Evolutionary conservation across 92 coral and sea anemone species (phyloP).

Genomic region (Zoanthus gigantus): DNA sequence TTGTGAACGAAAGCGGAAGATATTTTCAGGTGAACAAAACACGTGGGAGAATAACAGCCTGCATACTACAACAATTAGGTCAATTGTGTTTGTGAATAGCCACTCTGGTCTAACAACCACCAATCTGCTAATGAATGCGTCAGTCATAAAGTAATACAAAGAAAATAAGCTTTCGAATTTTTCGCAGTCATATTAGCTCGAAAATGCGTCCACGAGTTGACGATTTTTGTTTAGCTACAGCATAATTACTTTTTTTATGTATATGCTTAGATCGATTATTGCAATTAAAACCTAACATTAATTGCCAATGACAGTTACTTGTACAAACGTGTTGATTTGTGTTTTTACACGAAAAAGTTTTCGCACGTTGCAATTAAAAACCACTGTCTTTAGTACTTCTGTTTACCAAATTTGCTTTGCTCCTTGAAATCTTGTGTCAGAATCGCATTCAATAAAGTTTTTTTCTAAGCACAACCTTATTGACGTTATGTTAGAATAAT

Average conservation of each 20-base stretch:
- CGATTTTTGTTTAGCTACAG: neutral
- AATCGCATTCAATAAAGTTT: slow-evolving; percentile 37
- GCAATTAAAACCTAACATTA: neutral
- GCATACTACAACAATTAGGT: neutral
- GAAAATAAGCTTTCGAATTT: neutral
- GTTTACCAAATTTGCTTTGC: slow-evolving; percentile 23
- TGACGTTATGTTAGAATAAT: neutral
- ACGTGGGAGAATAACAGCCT: slow-evolving; percentile 18
- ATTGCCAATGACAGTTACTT: neutral
- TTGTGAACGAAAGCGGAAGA: neutral
- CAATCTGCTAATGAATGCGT: neutral
- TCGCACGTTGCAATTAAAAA: slow-evolving; percentile 56
- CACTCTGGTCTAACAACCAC: neutral
- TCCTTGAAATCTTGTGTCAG: neutral
- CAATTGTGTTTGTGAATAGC: slow-evolving; percentile 4
- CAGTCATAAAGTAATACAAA: neutral
- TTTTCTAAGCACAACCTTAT: slow-evolving; percentile 22
- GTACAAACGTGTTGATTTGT: slow-evolving; percentile 29
- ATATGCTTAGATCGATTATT: neutral
- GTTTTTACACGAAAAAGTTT: slow-evolving; percentile 1
- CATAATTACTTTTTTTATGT: neutral
- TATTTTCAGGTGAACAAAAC: slow-evolving; percentile 1
- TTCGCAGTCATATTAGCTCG: neutral
- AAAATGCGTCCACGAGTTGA: too few species aligned
- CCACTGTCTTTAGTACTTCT: slow-evolving; percentile 32